Percentiles rank a stretch among this genome's conserved stretches.
Evolutionary conservation across 2,888 invertebrate genomes (phyloP).

Genomic region (Temnothorax unifasciatus): DNA sequence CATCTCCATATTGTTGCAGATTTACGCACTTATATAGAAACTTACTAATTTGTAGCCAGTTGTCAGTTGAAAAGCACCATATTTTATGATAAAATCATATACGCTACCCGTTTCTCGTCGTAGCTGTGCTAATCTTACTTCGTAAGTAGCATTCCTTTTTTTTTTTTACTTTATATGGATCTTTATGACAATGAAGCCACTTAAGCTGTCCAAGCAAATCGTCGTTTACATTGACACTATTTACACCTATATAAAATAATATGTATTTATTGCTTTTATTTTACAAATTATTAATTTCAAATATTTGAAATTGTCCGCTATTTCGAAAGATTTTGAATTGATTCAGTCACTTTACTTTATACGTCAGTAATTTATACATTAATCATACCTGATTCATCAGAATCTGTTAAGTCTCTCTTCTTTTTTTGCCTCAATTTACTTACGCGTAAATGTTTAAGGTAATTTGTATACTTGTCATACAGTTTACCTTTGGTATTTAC

Average conservation of each 20-base stretch:
- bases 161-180: not conserved
- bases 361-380: not conserved
- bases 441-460: not conserved
- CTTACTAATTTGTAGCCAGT: not conserved
- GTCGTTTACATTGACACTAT: not conserved
- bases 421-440: not conserved
- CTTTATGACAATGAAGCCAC: not conserved
- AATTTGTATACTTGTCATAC: slow-evolving; percentile 5
- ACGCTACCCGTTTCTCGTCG: not conserved
- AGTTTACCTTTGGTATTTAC: slow-evolving; percentile 2
- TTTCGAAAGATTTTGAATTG: not conserved
- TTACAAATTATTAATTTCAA: not conserved
- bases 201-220: not conserved
- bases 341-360: not conserved
- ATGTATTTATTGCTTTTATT: not conserved
- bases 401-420: not conserved
- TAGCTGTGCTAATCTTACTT: not conserved
- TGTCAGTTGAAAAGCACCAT: not conserved
- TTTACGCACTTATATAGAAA: not conserved
- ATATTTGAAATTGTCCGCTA: not conserved
- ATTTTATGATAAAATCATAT: not conserved
- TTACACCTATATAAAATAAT: not conserved
- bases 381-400: not conserved
- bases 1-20: not conserved
- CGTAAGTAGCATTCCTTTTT: not conserved